Base-by-base conservation (phyloP, 1,140 invertebrate genomes). In the Nylanderia fulva region DNA sequence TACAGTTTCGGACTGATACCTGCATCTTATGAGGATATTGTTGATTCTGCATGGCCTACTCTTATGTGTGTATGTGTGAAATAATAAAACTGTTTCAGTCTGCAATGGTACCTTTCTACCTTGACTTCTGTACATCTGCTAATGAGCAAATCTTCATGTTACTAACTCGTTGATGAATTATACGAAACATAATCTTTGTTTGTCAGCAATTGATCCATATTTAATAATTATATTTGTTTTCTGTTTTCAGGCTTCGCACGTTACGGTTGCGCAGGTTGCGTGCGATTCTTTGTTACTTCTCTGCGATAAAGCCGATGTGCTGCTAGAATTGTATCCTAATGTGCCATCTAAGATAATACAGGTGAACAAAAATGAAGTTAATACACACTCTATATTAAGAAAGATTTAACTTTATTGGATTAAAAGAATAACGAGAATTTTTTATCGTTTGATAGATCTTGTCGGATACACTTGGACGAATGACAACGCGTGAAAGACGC, bases 251-350 rank as follows among this genome's bases (percentile, higher is more conserved):
- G 97, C 98, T 95, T 97, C 96, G 90, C 97, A 98, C 92, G 96
- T 97, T 93, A 96, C 96, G 18, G 97, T 99, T 27, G 98, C 97
- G 42, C 97, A 98, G 95, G 96, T 98, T n/a, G 97, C 98, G 4
- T 97, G 97, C 86, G 98, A 99, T 93, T 96, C 97, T 91, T 94
- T 99, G 64, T 94, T 97, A 63, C 94, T 98, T 64, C 94, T 99
- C 33, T 97, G 97, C 91, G 98, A 98, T 93, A 97, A 98, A 95
- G 96, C 97, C 1, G 96, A 96, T 61, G 94, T 96, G 64, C 95
- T 99, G 27, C 95, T 98, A 74, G 96, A 96, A 84, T 94, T 97
- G 86, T 98, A 98, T 95, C 97, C 98, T 1, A 96, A 97, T 79
- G 95, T 98, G 69, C 97, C 97, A 80, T 96, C 96, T 94, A 96